A percentile compares a stretch with the other conserved stretches of the same genome.
Conservation (phyloP, 2,888 invertebrate genomes). For the Netelia virgata region DNA sequence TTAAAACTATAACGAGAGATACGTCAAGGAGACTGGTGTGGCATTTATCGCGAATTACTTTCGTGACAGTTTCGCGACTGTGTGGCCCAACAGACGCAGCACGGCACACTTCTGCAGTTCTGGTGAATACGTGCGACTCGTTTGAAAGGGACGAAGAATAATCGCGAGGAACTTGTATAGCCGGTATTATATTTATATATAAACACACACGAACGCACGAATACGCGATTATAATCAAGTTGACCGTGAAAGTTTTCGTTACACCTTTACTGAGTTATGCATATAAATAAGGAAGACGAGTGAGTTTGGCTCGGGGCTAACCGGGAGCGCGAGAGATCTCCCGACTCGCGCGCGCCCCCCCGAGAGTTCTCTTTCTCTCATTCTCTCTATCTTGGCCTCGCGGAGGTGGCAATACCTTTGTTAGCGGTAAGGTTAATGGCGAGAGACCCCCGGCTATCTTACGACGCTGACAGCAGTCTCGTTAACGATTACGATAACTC, state of each 20-base stretch:
- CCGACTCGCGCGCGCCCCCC: conserved; percentile 66
- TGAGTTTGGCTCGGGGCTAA: conserved; percentile 71
- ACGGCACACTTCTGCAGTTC: conserved; percentile 11
- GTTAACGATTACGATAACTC: conserved; percentile 82
- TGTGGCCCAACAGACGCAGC: neutral
- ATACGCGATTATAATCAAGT: conserved; percentile 72
- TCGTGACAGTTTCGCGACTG: conserved; percentile 25
- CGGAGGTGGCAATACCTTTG: conserved; percentile 82
- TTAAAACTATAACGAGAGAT: conserved; percentile 33
- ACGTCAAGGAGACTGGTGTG: conserved; percentile 34
- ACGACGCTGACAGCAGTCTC: conserved; percentile 81
- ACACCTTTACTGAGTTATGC: conserved; percentile 83
- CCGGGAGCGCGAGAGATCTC: conserved; percentile 66
- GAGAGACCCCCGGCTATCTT: conserved; percentile 80
- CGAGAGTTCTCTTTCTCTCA: conserved; percentile 18
- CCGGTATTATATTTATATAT: conserved; percentile 26
- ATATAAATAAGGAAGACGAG: conserved; percentile 82
- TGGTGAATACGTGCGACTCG: conserved; percentile 38
- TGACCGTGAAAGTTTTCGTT: conserved; percentile 82
- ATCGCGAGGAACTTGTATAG: conserved; percentile 26
- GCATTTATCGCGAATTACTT: conserved; percentile 20
- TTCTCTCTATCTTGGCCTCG: conserved; percentile 52
- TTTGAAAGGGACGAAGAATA: conserved; percentile 22
- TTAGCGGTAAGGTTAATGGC: conserved; percentile 82
- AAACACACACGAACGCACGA: conserved; percentile 2